phyloP scores from a whole-genome alignment of 1,140 invertebrate species.

The Platyscapa corneri region DNA sequence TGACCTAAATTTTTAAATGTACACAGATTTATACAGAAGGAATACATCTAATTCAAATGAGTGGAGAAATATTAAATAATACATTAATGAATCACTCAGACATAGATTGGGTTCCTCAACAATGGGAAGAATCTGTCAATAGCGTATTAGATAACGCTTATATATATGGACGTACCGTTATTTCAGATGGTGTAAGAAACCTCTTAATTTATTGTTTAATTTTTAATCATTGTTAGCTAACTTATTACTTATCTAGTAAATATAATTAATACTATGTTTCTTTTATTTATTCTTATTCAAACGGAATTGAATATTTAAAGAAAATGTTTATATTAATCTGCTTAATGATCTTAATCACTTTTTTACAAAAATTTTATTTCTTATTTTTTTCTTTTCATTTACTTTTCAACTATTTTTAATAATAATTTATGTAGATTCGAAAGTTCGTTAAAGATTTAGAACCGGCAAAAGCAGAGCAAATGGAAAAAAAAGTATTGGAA shows the following conservation, averaged over 20 bases:
- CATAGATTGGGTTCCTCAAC: constrained; percentile 77
- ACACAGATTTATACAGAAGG: constrained; percentile 94
- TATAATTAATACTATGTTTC: too few species aligned
- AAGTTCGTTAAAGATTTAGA: constrained; percentile 88
- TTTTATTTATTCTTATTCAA: too few species aligned
- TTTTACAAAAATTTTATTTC: background rate
- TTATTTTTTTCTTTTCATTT: background rate
- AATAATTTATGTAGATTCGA: constrained; percentile 76
- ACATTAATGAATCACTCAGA: constrained; percentile 93
- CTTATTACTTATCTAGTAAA: too few species aligned
- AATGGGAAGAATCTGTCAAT: constrained; percentile 87
- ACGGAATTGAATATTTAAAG: background rate
- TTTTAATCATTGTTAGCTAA: too few species aligned
- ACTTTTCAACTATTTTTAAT: background rate
- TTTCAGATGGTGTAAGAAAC: constrained; percentile 82
- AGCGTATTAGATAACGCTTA: constrained; percentile 94
- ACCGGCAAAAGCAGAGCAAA: constrained; percentile 84
- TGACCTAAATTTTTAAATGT: constrained; percentile 50
- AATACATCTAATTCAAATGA: constrained; percentile 92
- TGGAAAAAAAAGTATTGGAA: constrained; percentile 94
- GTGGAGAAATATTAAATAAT: constrained; percentile 91
- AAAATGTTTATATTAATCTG: constrained; percentile 23
- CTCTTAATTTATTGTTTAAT: background rate
- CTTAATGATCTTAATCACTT: background rate
- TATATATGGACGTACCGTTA: constrained; percentile 89